Conservation (phyloP, 2,888 invertebrate species). For the Sarcophaga rosellei region DNA sequence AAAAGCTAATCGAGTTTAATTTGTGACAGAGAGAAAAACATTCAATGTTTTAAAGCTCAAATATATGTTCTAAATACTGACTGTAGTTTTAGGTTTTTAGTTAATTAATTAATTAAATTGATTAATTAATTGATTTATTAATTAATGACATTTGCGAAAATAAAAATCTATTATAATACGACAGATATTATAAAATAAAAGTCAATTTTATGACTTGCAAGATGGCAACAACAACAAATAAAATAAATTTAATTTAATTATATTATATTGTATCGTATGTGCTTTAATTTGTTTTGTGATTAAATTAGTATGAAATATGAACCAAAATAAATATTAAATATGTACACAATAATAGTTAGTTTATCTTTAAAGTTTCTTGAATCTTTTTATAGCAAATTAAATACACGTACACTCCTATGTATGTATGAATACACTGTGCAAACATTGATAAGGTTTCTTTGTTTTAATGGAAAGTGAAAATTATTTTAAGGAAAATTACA, state of each 20-base stretch:
- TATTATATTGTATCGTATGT: too few relatives aligned
- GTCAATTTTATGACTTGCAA: conserved; percentile 22
- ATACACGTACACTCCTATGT: too few relatives aligned
- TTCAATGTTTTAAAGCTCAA: conserved; percentile 41
- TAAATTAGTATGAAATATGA: conserved; percentile 23
- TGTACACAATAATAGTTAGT: not conserved
- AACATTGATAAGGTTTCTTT: conserved; percentile 32
- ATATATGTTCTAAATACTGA: conserved; percentile 12
- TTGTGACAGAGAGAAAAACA: not conserved
- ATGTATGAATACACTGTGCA: not conserved
- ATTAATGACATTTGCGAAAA: not conserved
- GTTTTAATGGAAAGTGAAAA: conserved; percentile 31
- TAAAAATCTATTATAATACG: too few relatives aligned
- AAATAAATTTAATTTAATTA: too few relatives aligned
- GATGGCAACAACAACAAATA: not conserved
- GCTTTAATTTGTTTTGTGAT: conserved; percentile 7
- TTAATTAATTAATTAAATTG: not conserved
- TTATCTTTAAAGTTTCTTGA: conserved; percentile 6
- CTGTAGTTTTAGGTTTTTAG: conserved; percentile 4
- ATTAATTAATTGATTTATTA: not conserved
- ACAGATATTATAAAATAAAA: not conserved
- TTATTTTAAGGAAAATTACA: not conserved
- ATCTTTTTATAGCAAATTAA: not conserved
- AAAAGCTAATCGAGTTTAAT: conserved; percentile 64
- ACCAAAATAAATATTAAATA: conserved; percentile 12